Evolutionary conservation across 2,888 invertebrate genomes (phyloP).

Genomic region (Pristionchus arcanus): DNA sequence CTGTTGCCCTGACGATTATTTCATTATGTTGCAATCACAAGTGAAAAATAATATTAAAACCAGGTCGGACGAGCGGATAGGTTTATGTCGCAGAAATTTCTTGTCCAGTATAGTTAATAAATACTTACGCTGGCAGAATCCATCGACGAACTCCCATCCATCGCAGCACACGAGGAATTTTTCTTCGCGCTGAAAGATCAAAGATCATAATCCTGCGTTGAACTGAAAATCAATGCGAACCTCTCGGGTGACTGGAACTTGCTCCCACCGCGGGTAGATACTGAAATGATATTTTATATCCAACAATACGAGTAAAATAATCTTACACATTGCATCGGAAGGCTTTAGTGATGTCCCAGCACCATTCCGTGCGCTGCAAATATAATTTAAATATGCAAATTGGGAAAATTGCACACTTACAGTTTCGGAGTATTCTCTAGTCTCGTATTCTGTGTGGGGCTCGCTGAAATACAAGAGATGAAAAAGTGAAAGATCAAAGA

Average conservation of each 20-base stretch:
- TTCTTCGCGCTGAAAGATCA: background rate
- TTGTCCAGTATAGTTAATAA: no score
- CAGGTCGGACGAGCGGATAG: no score
- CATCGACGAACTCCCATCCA: background rate
- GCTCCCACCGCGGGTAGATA: background rate
- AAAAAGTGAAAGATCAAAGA: conserved; percentile 10
- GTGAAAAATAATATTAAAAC: no score
- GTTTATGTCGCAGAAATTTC: no score
- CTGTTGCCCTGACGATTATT: no score
- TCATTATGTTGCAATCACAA: no score
- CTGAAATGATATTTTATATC: background rate
- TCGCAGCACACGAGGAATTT: background rate
- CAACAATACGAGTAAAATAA: background rate
- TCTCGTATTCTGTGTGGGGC: background rate
- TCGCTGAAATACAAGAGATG: background rate
- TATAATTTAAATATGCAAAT: background rate
- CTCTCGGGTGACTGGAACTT: background rate
- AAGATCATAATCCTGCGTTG: background rate
- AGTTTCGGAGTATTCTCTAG: background rate
- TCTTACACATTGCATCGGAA: conserved; percentile 4
- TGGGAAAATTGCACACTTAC: background rate
- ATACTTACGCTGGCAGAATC: background rate
- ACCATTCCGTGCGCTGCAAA: background rate
- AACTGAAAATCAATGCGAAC: background rate
- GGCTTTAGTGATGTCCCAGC: background rate